phyloP scores from a whole-genome alignment of 2,797 vertebrate genomes.

The Crocodylus rhombifer region DNA sequence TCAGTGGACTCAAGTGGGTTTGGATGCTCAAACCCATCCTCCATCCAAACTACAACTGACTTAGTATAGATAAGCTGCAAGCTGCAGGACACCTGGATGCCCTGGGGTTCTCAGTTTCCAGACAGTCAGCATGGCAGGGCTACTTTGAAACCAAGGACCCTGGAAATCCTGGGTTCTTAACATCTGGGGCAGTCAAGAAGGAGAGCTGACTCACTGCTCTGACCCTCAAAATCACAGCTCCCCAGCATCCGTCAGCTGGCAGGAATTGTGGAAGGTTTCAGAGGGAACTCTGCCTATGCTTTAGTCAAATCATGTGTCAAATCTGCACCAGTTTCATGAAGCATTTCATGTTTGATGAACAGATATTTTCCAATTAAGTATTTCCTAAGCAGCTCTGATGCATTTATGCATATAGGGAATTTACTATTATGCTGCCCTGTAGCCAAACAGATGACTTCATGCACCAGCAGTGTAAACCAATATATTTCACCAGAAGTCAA shows the following conservation, averaged over 20 bases:
- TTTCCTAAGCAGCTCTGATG: neutral
- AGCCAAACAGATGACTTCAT: neutral
- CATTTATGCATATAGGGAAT: neutral
- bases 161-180: neutral
- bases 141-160: neutral
- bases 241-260: neutral
- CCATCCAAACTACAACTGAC: too few species aligned
- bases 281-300: neutral
- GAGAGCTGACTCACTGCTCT: too few species aligned
- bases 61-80: too few species aligned
- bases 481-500: neutral
- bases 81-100: neutral
- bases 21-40: too few species aligned
- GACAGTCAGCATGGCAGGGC: neutral
- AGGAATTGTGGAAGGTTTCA: neutral
- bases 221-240: neutral
- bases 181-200: neutral
- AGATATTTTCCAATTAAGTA: neutral
- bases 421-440: neutral
- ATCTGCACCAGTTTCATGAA: too few species aligned
- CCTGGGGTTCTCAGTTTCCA: neutral
- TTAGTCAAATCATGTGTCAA: neutral
- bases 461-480: neutral
- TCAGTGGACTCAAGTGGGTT: too few species aligned
- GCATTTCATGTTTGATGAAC: too few species aligned